Evolutionary conservation across 2,797 vertebrate species (phyloP), one percentile per base, ranked within the genome.

Genomic region (Etheostoma nigrum): DNA sequence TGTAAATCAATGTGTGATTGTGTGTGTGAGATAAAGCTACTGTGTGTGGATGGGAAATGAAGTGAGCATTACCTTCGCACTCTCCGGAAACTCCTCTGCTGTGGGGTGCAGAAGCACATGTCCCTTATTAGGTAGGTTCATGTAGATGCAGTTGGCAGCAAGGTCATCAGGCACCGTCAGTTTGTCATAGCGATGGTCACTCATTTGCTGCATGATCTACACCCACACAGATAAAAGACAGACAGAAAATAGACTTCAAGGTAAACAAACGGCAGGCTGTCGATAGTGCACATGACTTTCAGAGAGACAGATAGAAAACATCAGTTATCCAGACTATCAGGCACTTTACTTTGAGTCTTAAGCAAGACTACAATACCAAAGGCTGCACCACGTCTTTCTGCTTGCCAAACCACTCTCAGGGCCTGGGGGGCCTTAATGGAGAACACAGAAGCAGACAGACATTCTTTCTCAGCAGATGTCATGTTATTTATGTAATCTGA

Each of bases 161-260:
- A 81, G 10, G 42, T 99, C 97, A 0, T 99, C 97, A 0, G 97
- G 97, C 86, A 99, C 93, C 0, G 97, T 99, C 93, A 99, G 95
- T 74, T 98, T 99, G 94, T 99, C 97, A 0, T 99, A 99, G 87
- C 96, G 97, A 83, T 99, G 96, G 92, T 99, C 97, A 0, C 97
- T 99, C 97, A 99, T 97, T 86, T 99, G 97, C 52, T 99, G 97
- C 97, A 99, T 99, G 81, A 95, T 97, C 98, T 99, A 82, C 44
- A 79, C 10, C 12, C 13, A 83, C 8, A 77, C 11, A 83, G 52
- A 78, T 13, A 33, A 54, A 19, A 82, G n/a, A 75, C 14, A 82
- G 53, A 84, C 21, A 59, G 40, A 44, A 69, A 70, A 52, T 2
- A 55, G 47, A 60, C 57, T 55, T 18, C 60, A 12, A 47, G 42